Percentiles rank a stretch among this genome's conserved stretches.
Evolutionary conservation across 2,797 vertebrate species (phyloP).

Genomic region (Lepilemur ruficaudatus): DNA sequence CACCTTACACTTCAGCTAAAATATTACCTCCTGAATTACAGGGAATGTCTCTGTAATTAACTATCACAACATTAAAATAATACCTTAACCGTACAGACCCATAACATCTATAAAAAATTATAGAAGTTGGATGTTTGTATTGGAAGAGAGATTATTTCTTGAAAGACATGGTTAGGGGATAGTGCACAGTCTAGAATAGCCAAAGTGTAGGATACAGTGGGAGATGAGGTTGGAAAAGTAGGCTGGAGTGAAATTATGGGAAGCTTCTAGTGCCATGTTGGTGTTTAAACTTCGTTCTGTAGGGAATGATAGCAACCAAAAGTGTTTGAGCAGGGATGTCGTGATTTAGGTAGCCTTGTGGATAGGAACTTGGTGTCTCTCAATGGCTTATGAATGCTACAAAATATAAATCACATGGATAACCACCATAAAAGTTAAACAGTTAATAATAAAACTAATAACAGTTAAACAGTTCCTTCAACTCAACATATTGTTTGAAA

Average conservation of each 20-base stretch:
- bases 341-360: neutral
- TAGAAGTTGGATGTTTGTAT: neutral
- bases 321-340: neutral
- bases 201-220: neutral
- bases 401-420: neutral
- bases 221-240: neutral
- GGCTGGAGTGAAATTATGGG: neutral
- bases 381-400: neutral
- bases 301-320: neutral
- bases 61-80: neutral
- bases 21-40: neutral
- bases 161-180: neutral
- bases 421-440: neutral
- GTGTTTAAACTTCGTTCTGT: neutral
- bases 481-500: neutral
- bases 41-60: neutral
- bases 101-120: neutral
- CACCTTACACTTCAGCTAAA: neutral
- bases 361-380: neutral
- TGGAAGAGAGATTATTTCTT: neutral
- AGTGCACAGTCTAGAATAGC: neutral
- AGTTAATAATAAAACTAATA: neutral
- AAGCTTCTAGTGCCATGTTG: neutral
- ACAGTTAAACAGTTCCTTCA: neutral
- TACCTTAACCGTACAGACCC: neutral